Percentiles rank a stretch among this genome's conserved stretches.
phyloP scores from a whole-genome alignment of 2,888 invertebrate genomes.

The Dynastes hyllus region DNA sequence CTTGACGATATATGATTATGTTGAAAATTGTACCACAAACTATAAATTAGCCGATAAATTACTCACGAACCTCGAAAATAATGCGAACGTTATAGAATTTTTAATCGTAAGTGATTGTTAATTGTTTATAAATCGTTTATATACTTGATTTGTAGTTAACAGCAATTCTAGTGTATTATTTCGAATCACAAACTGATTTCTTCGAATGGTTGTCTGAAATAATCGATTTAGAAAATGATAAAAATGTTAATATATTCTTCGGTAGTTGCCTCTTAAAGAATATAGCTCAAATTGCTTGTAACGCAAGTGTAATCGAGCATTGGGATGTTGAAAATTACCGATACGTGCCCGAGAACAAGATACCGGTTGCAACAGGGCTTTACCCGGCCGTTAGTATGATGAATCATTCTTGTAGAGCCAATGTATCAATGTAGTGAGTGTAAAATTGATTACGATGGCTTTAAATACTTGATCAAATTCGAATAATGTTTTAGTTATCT shows the following conservation, averaged over 20 bases:
- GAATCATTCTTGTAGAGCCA: slow-evolving; percentile 94
- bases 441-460: not conserved
- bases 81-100: slow-evolving; percentile 79
- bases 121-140: not conserved
- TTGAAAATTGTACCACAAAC: slow-evolving; percentile 62
- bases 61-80: slow-evolving; percentile 82
- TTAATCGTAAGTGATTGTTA: slow-evolving; percentile 75
- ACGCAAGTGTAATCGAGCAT: slow-evolving; percentile 67
- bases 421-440: slow-evolving; percentile 81
- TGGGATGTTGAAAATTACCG: slow-evolving; percentile 57
- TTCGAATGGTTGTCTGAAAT: slow-evolving; percentile 73
- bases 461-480: slow-evolving; percentile 14
- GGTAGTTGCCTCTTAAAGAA: slow-evolving; percentile 83
- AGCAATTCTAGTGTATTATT: slow-evolving; percentile 77
- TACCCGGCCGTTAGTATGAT: slow-evolving; percentile 91
- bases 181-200: slow-evolving; percentile 79
- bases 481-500: slow-evolving; percentile 76
- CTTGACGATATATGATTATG: slow-evolving; percentile 45
- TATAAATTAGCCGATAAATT: slow-evolving; percentile 82
- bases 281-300: slow-evolving; percentile 81
- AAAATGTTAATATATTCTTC: slow-evolving; percentile 67
- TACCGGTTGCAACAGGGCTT: slow-evolving; percentile 81
- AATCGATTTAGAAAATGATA: slow-evolving; percentile 66
- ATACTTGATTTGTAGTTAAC: slow-evolving; percentile 60
- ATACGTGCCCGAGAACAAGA: slow-evolving; percentile 70